Evolutionary conservation across 1,140 invertebrate genomes (phyloP).

Genomic region (Phocides pigmalion): DNA sequence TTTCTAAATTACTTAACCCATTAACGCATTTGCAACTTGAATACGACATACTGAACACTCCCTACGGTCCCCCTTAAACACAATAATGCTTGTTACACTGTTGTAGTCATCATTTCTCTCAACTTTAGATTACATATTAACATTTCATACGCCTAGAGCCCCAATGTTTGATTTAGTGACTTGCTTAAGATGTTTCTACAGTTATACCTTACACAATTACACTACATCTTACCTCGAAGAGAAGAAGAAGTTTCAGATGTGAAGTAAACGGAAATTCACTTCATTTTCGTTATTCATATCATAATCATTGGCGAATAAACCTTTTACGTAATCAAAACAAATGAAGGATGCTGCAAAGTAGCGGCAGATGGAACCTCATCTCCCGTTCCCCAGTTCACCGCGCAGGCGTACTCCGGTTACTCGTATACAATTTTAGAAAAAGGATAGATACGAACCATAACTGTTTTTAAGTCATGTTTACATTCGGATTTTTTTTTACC

Average conservation of each 20-base stretch:
- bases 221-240: constrained; percentile 8
- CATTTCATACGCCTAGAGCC: constrained; percentile 35
- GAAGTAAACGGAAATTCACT: background rate
- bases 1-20: background rate
- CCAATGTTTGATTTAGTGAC: background rate
- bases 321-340: constrained; percentile 54
- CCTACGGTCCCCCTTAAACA: background rate
- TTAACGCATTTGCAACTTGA: background rate
- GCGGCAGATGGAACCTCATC: constrained; percentile 64
- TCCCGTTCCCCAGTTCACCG: constrained; percentile 52
- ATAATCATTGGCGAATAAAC: constrained; percentile 18
- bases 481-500: too few species aligned
- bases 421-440: constrained; percentile 41
- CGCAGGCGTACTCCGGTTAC: constrained; percentile 54
- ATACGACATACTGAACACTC: background rate
- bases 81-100: background rate
- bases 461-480: too few species aligned
- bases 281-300: constrained; percentile 17
- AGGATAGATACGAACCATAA: background rate
- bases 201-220: background rate
- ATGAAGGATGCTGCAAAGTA: constrained; percentile 59
- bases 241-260: background rate
- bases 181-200: background rate
- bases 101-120: constrained; percentile 6
- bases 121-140: constrained; percentile 51